phyloP scores from a whole-genome alignment of 2,113 vertebrate genomes.

The Pomatostomus ruficeps region DNA sequence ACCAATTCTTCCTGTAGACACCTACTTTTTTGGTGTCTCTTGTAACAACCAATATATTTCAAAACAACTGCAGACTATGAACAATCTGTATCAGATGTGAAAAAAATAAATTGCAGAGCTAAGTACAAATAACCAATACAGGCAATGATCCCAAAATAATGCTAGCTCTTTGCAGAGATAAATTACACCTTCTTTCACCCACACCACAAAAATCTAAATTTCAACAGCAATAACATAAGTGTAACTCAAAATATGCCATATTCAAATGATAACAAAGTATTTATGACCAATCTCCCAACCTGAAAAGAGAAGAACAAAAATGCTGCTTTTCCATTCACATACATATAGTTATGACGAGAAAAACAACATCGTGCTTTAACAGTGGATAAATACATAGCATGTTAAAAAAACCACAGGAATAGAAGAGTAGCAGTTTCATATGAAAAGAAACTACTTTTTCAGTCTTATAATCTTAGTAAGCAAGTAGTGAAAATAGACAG shows the following conservation, averaged over 20 bases:
- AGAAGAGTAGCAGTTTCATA: background rate
- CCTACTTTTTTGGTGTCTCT: conserved; percentile 45
- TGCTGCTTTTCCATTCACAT: background rate
- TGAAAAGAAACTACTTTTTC: background rate
- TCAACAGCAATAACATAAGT: background rate
- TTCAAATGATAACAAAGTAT: background rate
- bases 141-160: background rate
- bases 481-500: background rate
- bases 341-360: background rate
- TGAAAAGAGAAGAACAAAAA: background rate
- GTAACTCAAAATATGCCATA: background rate
- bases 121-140: conserved; percentile 9
- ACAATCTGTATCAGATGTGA: background rate
- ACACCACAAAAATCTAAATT: background rate
- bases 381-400: background rate
- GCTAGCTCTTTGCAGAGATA: background rate
- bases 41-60: conserved; percentile 1
- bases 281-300: background rate
- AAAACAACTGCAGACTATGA: background rate
- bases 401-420: background rate
- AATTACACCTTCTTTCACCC: background rate
- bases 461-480: background rate
- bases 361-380: background rate
- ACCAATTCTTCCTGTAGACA: conserved; percentile 51
- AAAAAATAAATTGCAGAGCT: background rate